A percentile compares a stretch with the other conserved stretches of the same genome.
Evolutionary conservation across 2,888 invertebrate genomes (phyloP).

Genomic region (Leucania comma): DNA sequence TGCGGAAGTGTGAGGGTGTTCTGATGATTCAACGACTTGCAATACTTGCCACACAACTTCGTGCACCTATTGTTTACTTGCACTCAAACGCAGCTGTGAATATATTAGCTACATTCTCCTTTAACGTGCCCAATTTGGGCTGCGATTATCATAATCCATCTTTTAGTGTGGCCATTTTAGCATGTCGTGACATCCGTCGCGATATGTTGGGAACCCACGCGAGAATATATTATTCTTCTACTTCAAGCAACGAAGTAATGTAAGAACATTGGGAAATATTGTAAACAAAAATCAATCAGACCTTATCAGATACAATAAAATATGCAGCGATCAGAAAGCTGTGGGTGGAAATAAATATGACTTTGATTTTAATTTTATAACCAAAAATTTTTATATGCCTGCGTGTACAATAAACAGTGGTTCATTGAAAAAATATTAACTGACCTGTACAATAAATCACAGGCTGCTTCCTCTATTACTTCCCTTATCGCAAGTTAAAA

Average conservation of each 20-base stretch:
- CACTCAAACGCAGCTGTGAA: slow-evolving; percentile 62
- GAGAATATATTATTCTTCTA: slow-evolving; percentile 34
- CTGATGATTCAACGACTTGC: slow-evolving; percentile 73
- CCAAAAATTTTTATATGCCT: slow-evolving; percentile 51
- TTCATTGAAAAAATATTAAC: slow-evolving; percentile 75
- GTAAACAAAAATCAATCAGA: slow-evolving; percentile 50
- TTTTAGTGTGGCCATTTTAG: slow-evolving; percentile 54
- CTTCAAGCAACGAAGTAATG: slow-evolving; percentile 11
- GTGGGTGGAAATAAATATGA: slow-evolving; percentile 58
- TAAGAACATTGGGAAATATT: slow-evolving; percentile 36
- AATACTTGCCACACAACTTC: slow-evolving; percentile 53
- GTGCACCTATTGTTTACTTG: slow-evolving; percentile 62
- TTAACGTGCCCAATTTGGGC: slow-evolving; percentile 59
- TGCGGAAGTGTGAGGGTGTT: slow-evolving; percentile 75
- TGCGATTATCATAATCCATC: slow-evolving; percentile 60
- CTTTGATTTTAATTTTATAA: slow-evolving; percentile 48
- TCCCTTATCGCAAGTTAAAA: slow-evolving; percentile 82
- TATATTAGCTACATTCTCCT: slow-evolving; percentile 59
- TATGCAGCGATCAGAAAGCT: slow-evolving; percentile 42
- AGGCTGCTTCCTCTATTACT: slow-evolving; percentile 78
- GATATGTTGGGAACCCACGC: slow-evolving; percentile 40
- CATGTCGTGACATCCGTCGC: slow-evolving; percentile 50
- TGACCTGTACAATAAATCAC: slow-evolving; percentile 77
- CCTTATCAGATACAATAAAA: slow-evolving; percentile 61
- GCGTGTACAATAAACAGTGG: slow-evolving; percentile 65